Evolutionary conservation across 2,113 vertebrate species (phyloP), one percentile per base, ranked within the genome.

Genomic region (Paralichthys olivaceus): DNA sequence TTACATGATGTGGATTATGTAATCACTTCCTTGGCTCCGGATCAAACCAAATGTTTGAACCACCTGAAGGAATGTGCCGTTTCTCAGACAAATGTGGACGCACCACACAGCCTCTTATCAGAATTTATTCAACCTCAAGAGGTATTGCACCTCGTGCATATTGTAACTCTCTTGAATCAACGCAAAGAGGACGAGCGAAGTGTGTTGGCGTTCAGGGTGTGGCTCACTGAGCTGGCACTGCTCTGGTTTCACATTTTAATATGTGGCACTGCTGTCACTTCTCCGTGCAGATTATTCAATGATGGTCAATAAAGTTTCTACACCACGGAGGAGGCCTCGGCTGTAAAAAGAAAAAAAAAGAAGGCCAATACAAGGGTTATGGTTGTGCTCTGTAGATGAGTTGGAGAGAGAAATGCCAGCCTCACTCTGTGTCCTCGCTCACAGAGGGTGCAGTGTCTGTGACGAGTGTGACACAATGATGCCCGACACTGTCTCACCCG

Each of bases 361-460:
- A 23, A 69, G 68, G 72, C 49, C 59, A 70, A 84, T 69, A 92
- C 83, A 86, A 91, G 85, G 77, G 74, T 73, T 70, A 76, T 83
- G 70, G 84, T 84, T 89, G 88, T 88, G 74, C 68, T 80, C 37
- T 34, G 55, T 62, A 19, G 73, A 40, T 69, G 75, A 75, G 71
- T 69, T 17, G 85, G 74, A 51, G 71, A 81, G 70, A 32, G 72
- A 69, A 75, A 88, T 85, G 69, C 84, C 89, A 88, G 83, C 85
- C 84, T 92, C 91, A 72, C 84, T 77, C 90, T 72, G 69, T 80
- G 72, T 60, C 72, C 77, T 60, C 14, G 4, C 70, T 80, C 71
- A 92, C 89, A 89, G 86, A 89, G 85, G 70, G 76, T 78, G 64
- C 69, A 87, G 66, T 85, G 84, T 91, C 26, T 83, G 40, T 5